phyloP scores from a whole-genome alignment of 2,888 invertebrate species.

The Melanotus villosus region DNA sequence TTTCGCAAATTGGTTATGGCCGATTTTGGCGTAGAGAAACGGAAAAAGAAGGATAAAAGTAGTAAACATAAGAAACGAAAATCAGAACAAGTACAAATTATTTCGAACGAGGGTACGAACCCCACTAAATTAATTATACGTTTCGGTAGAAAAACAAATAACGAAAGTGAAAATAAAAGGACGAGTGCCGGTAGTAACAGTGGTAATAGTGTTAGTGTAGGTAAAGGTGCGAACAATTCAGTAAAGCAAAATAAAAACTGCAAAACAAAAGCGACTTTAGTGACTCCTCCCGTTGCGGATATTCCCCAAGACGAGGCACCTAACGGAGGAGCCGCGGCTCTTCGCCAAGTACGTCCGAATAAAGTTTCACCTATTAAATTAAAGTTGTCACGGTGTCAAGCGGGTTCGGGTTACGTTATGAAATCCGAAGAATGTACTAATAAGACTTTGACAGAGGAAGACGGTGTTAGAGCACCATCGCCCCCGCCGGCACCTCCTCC shows the following conservation, averaged over 20 bases:
- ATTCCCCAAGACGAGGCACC: slow-evolving; percentile 31
- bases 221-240: slow-evolving; percentile 36
- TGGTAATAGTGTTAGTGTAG: no score
- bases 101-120: slow-evolving; percentile 71
- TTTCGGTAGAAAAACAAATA: slow-evolving; percentile 52
- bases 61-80: slow-evolving; percentile 73
- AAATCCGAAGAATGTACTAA: slow-evolving; percentile 63
- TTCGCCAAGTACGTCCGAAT: slow-evolving; percentile 75
- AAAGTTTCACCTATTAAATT: slow-evolving; percentile 86
- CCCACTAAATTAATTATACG: slow-evolving; percentile 73
- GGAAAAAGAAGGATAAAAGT: slow-evolving; percentile 71
- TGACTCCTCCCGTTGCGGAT: slow-evolving; percentile 36
- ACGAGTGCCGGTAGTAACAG: slow-evolving; percentile 52
- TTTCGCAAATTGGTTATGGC: slow-evolving; percentile 88
- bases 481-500: slow-evolving; percentile 61
- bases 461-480: slow-evolving; percentile 60
- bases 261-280: slow-evolving; percentile 30
- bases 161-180: slow-evolving; percentile 54
- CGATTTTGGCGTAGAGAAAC: slow-evolving; percentile 82
- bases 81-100: slow-evolving; percentile 71
- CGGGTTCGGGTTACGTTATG: slow-evolving; percentile 81
- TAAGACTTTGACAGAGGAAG: slow-evolving; percentile 54
- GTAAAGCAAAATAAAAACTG: slow-evolving; percentile 39
- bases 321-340: slow-evolving; percentile 62
- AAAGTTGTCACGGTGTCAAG: slow-evolving; percentile 86